A percentile compares a stretch with the other conserved stretches of the same genome.
These are phyloP conservation scores for Microtus pennsylvanicus DNA, from an alignment of 2,113 vertebrate species.

Conservation along the genomic window DNA sequence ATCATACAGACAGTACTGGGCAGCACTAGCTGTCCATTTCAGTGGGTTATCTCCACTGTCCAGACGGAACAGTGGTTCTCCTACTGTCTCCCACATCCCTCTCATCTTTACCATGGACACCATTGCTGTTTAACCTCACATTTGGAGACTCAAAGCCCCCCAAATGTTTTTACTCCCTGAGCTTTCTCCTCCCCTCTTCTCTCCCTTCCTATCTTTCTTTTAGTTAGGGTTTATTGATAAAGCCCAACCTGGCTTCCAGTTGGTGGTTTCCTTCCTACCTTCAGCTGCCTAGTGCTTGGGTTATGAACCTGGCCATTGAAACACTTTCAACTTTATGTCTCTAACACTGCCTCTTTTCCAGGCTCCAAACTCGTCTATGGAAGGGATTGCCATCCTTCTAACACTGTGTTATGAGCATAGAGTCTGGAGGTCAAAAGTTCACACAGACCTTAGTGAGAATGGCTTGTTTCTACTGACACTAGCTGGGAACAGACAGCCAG, in stretches of 20 bases:
- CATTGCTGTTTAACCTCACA: background rate
- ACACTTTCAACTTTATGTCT: background rate
- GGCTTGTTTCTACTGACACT: background rate
- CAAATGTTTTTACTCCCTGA: background rate
- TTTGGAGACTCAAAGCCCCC: background rate
- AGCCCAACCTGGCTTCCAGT: background rate
- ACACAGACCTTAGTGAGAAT: background rate
- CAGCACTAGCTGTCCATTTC: background rate
- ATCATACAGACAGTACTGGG: too few species aligned
- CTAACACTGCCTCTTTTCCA: background rate
- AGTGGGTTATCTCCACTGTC: background rate
- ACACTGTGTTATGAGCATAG: background rate
- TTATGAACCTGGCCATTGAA: background rate
- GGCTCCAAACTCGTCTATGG: background rate
- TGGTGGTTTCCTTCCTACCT: background rate
- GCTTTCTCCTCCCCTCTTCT: background rate
- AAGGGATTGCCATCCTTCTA: constrained; percentile 27
- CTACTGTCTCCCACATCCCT: too few species aligned
- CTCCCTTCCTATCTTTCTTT: background rate
- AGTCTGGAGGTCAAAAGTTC: background rate
- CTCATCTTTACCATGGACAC: background rate
- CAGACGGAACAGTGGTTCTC: background rate
- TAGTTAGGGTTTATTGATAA: background rate
- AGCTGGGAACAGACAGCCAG: background rate
- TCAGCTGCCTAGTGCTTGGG: background rate